Percentiles rank a stretch among this genome's conserved stretches.
These are phyloP conservation scores for Hyaena hyaena DNA, from an alignment of 2,113 vertebrate species.

Conservation along the genomic window DNA sequence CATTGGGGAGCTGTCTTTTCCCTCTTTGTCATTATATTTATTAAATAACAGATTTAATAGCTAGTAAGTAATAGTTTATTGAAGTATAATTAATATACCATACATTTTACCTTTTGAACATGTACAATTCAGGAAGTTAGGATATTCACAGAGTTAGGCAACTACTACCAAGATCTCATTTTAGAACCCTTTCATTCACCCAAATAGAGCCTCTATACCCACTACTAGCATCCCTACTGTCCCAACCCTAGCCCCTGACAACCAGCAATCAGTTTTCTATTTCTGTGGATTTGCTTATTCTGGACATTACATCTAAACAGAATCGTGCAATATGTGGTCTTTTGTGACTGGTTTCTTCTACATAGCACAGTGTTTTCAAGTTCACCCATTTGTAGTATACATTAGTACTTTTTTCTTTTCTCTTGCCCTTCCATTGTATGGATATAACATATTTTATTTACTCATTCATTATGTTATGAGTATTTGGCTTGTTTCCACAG, in stretches of 20 bases:
- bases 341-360: background rate
- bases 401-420: background rate
- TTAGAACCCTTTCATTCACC: background rate
- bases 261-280: background rate
- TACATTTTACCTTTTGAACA: background rate
- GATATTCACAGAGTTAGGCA: background rate
- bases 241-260: background rate
- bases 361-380: background rate
- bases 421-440: background rate
- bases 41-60: background rate
- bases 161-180: background rate
- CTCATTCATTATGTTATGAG: background rate
- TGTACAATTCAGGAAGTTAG: background rate
- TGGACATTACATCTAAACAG: background rate
- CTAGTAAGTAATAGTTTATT: background rate
- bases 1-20: background rate
- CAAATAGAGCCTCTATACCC: background rate
- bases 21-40: background rate
- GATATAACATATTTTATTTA: background rate
- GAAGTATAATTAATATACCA: background rate
- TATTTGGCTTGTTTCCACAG: background rate
- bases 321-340: background rate
- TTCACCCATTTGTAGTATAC: background rate
- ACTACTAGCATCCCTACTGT: background rate
- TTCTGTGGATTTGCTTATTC: background rate